These are phyloP conservation scores for Poecilobothrus nobilitatus DNA, from an alignment of 2,888 invertebrate species.

Conservation along the genomic window DNA sequence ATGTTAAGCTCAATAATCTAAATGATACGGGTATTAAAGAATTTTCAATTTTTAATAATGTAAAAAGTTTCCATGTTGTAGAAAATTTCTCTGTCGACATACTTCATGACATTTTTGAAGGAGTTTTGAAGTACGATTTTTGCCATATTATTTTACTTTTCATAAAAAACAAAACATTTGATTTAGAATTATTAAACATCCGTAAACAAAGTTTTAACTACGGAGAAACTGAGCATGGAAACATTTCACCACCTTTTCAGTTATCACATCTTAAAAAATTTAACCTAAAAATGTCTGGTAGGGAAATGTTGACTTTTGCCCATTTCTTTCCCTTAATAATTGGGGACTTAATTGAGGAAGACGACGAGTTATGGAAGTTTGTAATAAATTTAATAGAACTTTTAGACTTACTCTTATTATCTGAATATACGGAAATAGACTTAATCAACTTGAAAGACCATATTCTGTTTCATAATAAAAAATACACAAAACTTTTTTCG, in stretches of 20 bases:
- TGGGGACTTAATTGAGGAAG: conserved; percentile 18
- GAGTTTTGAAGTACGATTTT: conserved; percentile 16
- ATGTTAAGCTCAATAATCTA: conserved; percentile 7
- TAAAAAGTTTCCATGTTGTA: conserved; percentile 18
- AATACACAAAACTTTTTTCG: conserved; percentile 7
- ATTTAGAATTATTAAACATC: conserved; percentile 15
- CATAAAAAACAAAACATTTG: conserved; percentile 16
- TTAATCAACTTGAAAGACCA: not conserved
- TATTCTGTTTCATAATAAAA: conserved; percentile 9
- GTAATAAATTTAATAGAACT: conserved; percentile 13
- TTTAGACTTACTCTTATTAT: conserved; percentile 13
- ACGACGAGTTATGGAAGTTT: conserved; percentile 19
- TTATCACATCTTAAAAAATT: conserved; percentile 11
- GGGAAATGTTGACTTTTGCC: conserved; percentile 18
- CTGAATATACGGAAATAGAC: too few species aligned
- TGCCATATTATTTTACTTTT: conserved; percentile 14
- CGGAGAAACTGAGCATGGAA: conserved; percentile 16
- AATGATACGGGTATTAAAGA: conserved; percentile 15
- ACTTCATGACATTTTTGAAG: conserved; percentile 20
- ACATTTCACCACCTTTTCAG: conserved; percentile 12
- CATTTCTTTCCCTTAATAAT: too few species aligned
- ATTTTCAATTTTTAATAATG: conserved; percentile 18
- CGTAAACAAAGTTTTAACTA: conserved; percentile 19
- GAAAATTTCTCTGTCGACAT: conserved; percentile 13
- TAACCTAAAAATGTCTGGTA: conserved; percentile 17